Evolutionary conservation across 2,888 invertebrate genomes (phyloP).

Genomic region (Hydraecia micacea): DNA sequence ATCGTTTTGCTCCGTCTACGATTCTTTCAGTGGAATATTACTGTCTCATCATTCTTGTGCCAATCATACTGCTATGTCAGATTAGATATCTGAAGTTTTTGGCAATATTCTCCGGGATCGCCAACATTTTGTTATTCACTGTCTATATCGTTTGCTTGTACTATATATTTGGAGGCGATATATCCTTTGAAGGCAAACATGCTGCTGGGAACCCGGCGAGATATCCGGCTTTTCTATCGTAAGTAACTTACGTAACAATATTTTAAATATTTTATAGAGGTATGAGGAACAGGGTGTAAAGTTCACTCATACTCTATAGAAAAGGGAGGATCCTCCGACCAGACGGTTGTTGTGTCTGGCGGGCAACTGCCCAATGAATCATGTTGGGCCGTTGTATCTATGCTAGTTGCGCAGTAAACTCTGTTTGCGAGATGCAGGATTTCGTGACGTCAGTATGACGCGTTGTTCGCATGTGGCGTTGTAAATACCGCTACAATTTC

Average conservation of each 20-base stretch:
- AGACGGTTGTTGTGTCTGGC: too few species aligned
- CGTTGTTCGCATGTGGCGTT: too few species aligned
- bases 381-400: too few species aligned
- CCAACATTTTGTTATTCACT: constrained; percentile 95
- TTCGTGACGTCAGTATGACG: too few species aligned
- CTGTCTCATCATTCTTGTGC: constrained; percentile 82
- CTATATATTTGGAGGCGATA: constrained; percentile 92
- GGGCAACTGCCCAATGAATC: too few species aligned
- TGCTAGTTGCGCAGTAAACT: too few species aligned
- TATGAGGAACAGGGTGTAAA: too few species aligned
- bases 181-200: constrained; percentile 86
- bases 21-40: constrained; percentile 84
- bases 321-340: too few species aligned
- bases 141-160: constrained; percentile 96
- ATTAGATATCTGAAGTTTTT: constrained; percentile 94
- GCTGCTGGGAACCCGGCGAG: constrained; percentile 89
- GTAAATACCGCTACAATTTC: too few species aligned
- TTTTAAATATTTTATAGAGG: neutral
- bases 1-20: constrained; percentile 79
- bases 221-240: constrained; percentile 96
- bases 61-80: constrained; percentile 83
- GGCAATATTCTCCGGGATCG: constrained; percentile 96
- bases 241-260: constrained; percentile 69
- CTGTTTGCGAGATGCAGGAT: too few species aligned
- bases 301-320: too few species aligned